These are phyloP conservation scores for Gasteruption jaculator DNA, from an alignment of 2,888 invertebrate genomes.

Conservation along the genomic window DNA sequence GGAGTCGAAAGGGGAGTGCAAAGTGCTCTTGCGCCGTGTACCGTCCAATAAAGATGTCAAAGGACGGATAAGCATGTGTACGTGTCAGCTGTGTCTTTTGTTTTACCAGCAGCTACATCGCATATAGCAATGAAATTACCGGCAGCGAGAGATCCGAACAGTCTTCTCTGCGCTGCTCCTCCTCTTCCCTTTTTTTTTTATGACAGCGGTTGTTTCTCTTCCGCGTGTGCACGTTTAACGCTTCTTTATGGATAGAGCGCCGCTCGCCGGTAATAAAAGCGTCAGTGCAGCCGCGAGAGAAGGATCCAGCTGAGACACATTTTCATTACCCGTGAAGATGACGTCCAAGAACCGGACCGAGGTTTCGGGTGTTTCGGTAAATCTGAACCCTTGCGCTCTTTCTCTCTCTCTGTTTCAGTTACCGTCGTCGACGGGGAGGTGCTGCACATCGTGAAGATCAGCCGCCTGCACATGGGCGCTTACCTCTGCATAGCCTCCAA, in stretches of 20 bases:
- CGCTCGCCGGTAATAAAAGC: too few relatives aligned
- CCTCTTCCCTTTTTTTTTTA: constrained; percentile 2
- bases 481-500: constrained; percentile 92
- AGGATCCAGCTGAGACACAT: too few relatives aligned
- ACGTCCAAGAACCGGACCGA: not conserved
- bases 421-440: constrained; percentile 85
- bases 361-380: too few relatives aligned
- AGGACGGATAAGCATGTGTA: too few relatives aligned
- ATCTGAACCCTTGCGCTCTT: too few relatives aligned
- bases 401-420: constrained; percentile 58
- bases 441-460: constrained; percentile 81
- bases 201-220: not conserved
- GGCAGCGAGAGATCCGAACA: too few relatives aligned
- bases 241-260: constrained; percentile 20
- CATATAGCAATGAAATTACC: too few relatives aligned
- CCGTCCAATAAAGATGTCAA: constrained; percentile 30
- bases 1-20: constrained; percentile 23
- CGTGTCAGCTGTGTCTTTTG: too few relatives aligned
- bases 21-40: constrained; percentile 31
- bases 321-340: too few relatives aligned
- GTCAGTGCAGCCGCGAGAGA: too few relatives aligned
- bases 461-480: constrained; percentile 87
- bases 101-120: too few relatives aligned
- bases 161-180: too few relatives aligned
- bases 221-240: constrained; percentile 9